Base-by-base conservation (phyloP, 2,797 vertebrate genomes). In the Cygnus olor region DNA sequence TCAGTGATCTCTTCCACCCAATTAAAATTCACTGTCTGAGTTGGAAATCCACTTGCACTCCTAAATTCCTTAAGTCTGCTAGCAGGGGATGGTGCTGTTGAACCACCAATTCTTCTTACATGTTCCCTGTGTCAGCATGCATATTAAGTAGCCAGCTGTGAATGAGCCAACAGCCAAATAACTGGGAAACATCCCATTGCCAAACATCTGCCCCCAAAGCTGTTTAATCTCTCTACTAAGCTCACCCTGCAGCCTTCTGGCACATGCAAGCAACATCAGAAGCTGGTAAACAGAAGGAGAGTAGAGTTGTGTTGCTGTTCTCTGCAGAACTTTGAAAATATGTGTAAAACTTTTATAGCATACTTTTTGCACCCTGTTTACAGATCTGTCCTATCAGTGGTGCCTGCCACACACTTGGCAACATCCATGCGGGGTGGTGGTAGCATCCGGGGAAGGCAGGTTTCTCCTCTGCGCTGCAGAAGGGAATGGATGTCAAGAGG, bases 11-110 rank as follows among this genome's bases (percentile, higher is more conserved):
- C 19, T 11, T 66, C 24, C 10, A 14, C 40, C 45, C 80, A 6
- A 63, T 44, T 20, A 53, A 27, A 30, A 40, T 22, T 61, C 0
- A 0, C 27, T 60, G 38, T 60, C 4, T 17, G 27, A 32, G 21
- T 27, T 53, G 47, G 38, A 53, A 70, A 45, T 21, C 16, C 65
- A 56, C 14, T 0, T 44, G 22, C 10, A 34, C 51, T 77, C 13
- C 30, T 36, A 22, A 83, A 10, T 51, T 78, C 34, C 49, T 83
- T 81, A 81, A 51, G 40, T 82, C 54, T 61, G 9, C 45, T 86
- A 30, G 45, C 45, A 74, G 68, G 38, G 51, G 44, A 92, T 79
- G 74, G 84, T 70, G 58, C 79, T 80, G 53, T 49, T 65, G 30
- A 82, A n/a, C 32, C 27, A 66, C 40, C 40, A 49, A 38, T 70